Percentiles rank a stretch among this genome's conserved stretches.
Evolutionary conservation across 2,888 invertebrate species (phyloP).

Genomic region (Clepsis dumicolana): DNA sequence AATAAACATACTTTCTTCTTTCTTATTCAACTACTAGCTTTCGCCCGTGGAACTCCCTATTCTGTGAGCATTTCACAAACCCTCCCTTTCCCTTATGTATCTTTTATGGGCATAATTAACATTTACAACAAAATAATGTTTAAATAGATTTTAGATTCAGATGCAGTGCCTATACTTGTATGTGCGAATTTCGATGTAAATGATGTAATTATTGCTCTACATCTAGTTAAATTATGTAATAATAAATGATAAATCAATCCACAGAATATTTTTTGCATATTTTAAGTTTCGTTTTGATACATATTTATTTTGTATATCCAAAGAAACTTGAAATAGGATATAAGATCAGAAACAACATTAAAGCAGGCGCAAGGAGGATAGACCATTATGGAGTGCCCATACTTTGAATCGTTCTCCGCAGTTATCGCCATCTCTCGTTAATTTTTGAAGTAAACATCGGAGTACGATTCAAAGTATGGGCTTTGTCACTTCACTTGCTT

Average conservation of each 20-base stretch:
- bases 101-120: conserved; percentile 4
- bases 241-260: conserved; percentile 7
- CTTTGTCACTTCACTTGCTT: no score
- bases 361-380: no score
- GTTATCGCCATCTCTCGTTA: no score
- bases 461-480: no score
- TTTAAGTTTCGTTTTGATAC: conserved; percentile 11
- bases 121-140: background rate
- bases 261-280: conserved; percentile 21
- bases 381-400: background rate
- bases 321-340: conserved; percentile 3
- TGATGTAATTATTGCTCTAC: conserved; percentile 24
- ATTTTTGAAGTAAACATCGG: no score
- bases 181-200: conserved; percentile 31
- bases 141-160: conserved; percentile 23
- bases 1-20: conserved; percentile 4
- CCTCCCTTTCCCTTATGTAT: no score
- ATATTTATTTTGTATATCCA: conserved; percentile 11
- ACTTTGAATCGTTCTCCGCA: no score
- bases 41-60: no score
- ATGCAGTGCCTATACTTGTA: conserved; percentile 37
- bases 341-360: background rate
- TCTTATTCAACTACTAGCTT: background rate
- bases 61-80: no score
- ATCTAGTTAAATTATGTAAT: conserved; percentile 9